Base-by-base conservation (phyloP, 1,140 invertebrate species). In the Choristoneura fumiferana region DNA sequence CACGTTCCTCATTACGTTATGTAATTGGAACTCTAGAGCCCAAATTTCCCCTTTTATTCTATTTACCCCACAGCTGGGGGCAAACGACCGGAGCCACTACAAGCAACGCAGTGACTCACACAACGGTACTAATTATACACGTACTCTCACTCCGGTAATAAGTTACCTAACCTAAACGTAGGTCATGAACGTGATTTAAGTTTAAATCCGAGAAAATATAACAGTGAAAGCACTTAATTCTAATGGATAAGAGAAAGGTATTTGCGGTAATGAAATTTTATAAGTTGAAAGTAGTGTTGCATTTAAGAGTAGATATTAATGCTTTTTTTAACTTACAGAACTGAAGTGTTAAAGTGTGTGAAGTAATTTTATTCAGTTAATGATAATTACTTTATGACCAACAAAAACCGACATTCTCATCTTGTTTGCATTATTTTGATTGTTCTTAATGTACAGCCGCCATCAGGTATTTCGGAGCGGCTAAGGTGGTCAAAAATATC, bases 91-190 rank as follows among this genome's bases (percentile, higher is more conserved):
- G n/a, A 38, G 52, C 15, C 35, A 33, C 18, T 38, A 58, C 39
- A 17, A n/a, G 8, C 33, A 22, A 22, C 15, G 40, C 35, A 17
- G 13, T 36, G 45, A 39, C 57, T 60, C 60, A 67, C 58, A 65
- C 22, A 29, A 29, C 22, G 22, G 62, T 65, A 69, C 65, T 63
- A 65, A 60, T 57, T 53, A 61, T 54, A 60, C 52, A 57, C 58
- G 62, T 56, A 58, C 57, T 60, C 54, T 64, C 38, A 58, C 63
- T 63, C 58, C 54, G 52, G 57, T 60, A 64, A 64, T 58, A 60
- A 57, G 59, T 67, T 64, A 66, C 61, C 58, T 66, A 70, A 70
- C 62, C 37, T 49, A 36, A 43, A 39, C 63, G 60, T 62, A 69
- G 67, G 67, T 69, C 63, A 69, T 62, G 63, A 69, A 45, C 56